phyloP scores from a whole-genome alignment of 1,140 invertebrate genomes.

The Meteorus sp. region DNA sequence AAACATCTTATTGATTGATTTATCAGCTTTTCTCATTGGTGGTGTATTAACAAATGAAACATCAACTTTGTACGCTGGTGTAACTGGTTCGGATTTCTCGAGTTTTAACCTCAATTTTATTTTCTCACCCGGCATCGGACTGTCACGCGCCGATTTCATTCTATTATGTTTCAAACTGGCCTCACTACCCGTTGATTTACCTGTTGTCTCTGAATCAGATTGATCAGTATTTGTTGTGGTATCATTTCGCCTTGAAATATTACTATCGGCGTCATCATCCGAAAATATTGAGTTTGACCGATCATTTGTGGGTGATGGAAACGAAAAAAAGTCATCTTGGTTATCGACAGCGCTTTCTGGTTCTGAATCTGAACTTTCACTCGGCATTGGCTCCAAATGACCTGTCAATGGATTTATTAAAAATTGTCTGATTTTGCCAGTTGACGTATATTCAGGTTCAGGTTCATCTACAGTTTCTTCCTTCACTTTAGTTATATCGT shows the following conservation, averaged over 20 bases:
- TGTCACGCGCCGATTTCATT: slow-evolving; percentile 52
- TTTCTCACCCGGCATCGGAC: slow-evolving; percentile 68
- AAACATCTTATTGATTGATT: slow-evolving; percentile 53
- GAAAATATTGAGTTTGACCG: slow-evolving; percentile 66
- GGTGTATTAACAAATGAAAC: slow-evolving; percentile 70
- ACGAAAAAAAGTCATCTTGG: slow-evolving; percentile 62
- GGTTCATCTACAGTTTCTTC: slow-evolving; percentile 38
- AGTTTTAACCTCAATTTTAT: slow-evolving; percentile 82
- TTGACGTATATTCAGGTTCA: slow-evolving; percentile 56
- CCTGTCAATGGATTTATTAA: slow-evolving; percentile 88
- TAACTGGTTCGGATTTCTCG: slow-evolving; percentile 78
- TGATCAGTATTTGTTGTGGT: slow-evolving; percentile 63
- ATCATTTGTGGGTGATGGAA: slow-evolving; percentile 61
- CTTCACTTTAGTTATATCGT: slow-evolving; percentile 29
- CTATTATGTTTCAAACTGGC: slow-evolving; percentile 56
- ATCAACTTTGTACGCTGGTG: slow-evolving; percentile 78
- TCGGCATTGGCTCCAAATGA: slow-evolving; percentile 78
- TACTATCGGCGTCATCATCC: slow-evolving; percentile 62
- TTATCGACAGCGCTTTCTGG: slow-evolving; percentile 59
- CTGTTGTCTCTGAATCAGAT: slow-evolving; percentile 67
- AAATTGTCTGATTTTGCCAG: slow-evolving; percentile 69
- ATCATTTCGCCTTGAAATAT: slow-evolving; percentile 57
- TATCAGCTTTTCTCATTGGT: slow-evolving; percentile 58
- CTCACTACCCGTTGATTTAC: slow-evolving; percentile 62
- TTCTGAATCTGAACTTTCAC: slow-evolving; percentile 62